phyloP scores from a whole-genome alignment of 2,113 vertebrate species.

The Guaruba guarouba region DNA sequence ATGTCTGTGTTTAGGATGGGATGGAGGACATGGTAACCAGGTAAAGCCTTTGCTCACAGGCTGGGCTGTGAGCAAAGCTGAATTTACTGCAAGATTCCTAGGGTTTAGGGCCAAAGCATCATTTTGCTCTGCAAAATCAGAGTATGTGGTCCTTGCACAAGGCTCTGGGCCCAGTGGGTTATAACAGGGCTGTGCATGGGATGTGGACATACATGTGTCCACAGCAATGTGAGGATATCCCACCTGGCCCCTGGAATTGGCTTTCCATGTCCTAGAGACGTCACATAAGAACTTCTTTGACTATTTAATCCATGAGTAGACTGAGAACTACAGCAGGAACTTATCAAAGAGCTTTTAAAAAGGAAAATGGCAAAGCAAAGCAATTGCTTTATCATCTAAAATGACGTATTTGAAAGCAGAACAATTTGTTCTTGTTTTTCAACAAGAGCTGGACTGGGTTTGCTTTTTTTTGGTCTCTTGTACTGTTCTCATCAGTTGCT shows the following conservation, averaged over 20 bases:
- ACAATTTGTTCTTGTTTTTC: not conserved
- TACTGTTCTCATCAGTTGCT: slow-evolving; percentile 4
- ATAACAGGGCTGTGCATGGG: rapidly evolving
- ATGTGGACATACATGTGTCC: rapidly evolving
- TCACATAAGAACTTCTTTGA: rapidly evolving
- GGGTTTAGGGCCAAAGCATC: not conserved
- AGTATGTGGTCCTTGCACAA: not conserved
- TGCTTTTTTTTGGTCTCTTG: not conserved
- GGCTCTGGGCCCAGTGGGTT: not conserved
- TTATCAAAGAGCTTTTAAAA: not conserved
- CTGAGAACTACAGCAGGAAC: not conserved
- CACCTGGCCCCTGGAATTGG: rapidly evolving
- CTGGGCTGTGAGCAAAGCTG: not conserved
- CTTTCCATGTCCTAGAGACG: not conserved
- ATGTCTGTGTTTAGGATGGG: not conserved
- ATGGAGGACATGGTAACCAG: not conserved
- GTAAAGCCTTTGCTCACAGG: not conserved
- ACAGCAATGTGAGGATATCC: not conserved
- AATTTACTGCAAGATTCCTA: not conserved
- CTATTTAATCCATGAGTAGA: rapidly evolving
- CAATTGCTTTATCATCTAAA: not conserved
- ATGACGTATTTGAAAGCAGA: not conserved
- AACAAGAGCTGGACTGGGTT: not conserved
- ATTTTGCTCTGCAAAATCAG: not conserved
- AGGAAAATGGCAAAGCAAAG: not conserved